Evolutionary conservation across 1,140 invertebrate species (phyloP).

Genomic region (Brachionus koreanus): DNA sequence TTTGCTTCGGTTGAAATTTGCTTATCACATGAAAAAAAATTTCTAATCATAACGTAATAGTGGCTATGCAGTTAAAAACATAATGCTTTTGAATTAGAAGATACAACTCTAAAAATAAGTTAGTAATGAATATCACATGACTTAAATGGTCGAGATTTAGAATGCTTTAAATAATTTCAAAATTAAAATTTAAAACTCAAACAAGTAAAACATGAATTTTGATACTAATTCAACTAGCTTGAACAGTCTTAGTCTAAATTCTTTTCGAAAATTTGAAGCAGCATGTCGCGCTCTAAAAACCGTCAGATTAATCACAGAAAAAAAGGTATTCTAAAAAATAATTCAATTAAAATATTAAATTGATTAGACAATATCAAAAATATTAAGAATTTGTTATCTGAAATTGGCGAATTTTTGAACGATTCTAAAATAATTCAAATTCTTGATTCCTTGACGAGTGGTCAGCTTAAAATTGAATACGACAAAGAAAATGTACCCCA

Average conservation of each 20-base stretch:
- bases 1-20: background rate
- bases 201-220: background rate
- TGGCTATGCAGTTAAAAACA: slow-evolving; percentile 1
- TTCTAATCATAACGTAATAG: background rate
- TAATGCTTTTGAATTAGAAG: background rate
- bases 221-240: background rate
- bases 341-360: background rate
- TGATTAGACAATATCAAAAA: background rate
- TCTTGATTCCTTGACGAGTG: background rate
- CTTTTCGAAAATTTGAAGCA: slow-evolving; percentile 21
- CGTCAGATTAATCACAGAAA: background rate
- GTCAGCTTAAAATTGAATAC: background rate
- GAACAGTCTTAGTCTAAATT: slow-evolving; percentile 15
- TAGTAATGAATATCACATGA: background rate
- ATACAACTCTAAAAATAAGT: background rate
- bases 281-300: background rate
- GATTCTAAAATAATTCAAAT: slow-evolving; percentile 37
- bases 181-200: background rate
- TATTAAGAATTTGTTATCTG: slow-evolving; percentile 1
- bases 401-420: slow-evolving; percentile 33
- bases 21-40: background rate
- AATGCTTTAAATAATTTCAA: background rate
- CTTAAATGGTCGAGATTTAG: background rate
- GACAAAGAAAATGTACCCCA: slow-evolving; percentile 19
- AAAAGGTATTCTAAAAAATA: slow-evolving; percentile 7